Conservation (phyloP, 2,113 vertebrate species). For the Galemys pyrenaicus region DNA sequence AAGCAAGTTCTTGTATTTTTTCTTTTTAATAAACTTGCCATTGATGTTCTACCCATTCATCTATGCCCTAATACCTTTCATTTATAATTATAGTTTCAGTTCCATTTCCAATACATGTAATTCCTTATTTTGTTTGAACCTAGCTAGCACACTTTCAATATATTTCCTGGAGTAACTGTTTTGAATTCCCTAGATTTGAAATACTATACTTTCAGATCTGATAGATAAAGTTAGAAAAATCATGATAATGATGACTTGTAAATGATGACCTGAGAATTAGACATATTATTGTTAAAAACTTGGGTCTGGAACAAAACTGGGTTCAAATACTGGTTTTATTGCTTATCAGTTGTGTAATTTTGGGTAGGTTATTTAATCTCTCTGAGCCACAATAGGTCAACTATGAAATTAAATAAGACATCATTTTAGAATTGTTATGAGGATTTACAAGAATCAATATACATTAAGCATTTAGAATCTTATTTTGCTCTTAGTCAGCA, state of each 20-base stretch:
- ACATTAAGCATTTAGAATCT: constrained; percentile 22
- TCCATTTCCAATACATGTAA: constrained; percentile 6
- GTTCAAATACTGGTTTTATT: not conserved
- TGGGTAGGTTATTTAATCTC: not conserved
- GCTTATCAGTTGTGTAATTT: not conserved
- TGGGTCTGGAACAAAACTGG: not conserved
- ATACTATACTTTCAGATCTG: not conserved
- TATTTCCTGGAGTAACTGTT: not conserved
- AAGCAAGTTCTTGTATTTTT: not conserved
- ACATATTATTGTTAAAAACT: not conserved
- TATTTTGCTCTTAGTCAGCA: not conserved
- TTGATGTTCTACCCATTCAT: not conserved
- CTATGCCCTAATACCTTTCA: not conserved
- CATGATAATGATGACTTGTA: not conserved
- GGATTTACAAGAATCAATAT: not conserved
- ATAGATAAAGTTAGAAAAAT: not conserved
- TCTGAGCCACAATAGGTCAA: not conserved
- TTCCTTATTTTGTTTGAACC: not conserved
- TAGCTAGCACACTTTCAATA: constrained; percentile 11
- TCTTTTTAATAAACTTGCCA: not conserved
- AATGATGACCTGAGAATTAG: not conserved
- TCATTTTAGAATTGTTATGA: not conserved
- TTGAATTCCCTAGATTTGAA: constrained; percentile 41
- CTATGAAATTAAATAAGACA: not conserved
- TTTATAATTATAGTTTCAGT: constrained; percentile 21